Evolutionary conservation across 2,113 vertebrate genomes (phyloP).

Genomic region (Nannospalax galili): DNA sequence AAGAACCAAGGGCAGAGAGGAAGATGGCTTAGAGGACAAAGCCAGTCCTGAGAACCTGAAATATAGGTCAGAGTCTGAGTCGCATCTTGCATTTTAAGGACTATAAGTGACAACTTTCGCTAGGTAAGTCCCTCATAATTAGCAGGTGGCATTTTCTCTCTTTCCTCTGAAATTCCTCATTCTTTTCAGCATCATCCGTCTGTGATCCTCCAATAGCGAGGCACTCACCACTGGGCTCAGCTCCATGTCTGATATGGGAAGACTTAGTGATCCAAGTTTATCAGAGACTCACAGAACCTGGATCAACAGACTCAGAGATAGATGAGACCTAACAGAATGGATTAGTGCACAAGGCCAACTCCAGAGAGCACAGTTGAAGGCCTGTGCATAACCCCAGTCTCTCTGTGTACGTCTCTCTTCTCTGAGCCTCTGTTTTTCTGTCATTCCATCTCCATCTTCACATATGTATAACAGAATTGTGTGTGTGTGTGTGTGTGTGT

Average conservation of each 20-base stretch:
- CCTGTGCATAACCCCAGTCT: neutral
- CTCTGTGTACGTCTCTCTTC: neutral
- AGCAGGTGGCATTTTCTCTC: neutral
- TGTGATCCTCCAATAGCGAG: too few relatives aligned
- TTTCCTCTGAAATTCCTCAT: neutral
- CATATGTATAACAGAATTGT: neutral
- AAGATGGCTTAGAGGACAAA: neutral
- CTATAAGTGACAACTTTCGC: neutral
- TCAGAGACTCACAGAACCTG: neutral
- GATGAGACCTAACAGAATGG: neutral
- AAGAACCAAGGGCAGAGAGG: neutral
- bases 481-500: neutral
- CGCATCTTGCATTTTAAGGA: neutral
- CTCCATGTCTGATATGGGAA: neutral
- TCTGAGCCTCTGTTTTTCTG: neutral
- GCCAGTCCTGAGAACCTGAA: neutral
- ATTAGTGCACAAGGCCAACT: neutral
- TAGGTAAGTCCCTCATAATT: neutral
- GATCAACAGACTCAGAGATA: neutral
- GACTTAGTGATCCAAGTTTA: slow-evolving; percentile 5
- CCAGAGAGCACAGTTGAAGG: neutral
- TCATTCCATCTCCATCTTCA: neutral
- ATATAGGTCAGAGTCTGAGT: neutral
- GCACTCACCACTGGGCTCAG: neutral
- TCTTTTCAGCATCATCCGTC: neutral